A percentile compares a stretch with the other conserved stretches of the same genome.
Conservation (phyloP, 2,113 vertebrate species). For the Petrocephalus microphthalmus region DNA sequence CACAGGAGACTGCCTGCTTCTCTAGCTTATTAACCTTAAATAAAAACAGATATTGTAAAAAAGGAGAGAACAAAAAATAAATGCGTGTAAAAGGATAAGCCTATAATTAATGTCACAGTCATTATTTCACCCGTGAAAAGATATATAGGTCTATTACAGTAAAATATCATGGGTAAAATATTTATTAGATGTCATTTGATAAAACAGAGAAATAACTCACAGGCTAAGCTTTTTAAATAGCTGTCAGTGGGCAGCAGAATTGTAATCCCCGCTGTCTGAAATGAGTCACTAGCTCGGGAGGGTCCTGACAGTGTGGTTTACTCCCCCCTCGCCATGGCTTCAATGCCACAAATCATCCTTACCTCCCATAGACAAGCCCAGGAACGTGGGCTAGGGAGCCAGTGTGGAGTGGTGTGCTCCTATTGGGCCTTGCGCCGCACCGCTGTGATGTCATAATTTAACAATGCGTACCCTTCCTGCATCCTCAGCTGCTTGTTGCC, state of each 20-base stretch:
- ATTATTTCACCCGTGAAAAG: not conserved
- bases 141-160: not conserved
- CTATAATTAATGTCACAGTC: not conserved
- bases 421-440: not conserved
- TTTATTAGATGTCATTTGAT: not conserved
- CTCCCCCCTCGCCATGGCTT: not conserved
- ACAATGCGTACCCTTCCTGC: not conserved
- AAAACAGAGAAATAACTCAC: not conserved
- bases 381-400: not conserved
- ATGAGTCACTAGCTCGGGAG: not conserved
- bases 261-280: not conserved
- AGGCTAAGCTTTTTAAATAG: not conserved
- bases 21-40: not conserved
- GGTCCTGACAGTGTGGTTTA: not conserved
- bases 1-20: not conserved
- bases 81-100: slow-evolving; percentile 27
- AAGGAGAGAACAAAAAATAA: not conserved
- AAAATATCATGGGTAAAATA: not conserved
- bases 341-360: not conserved
- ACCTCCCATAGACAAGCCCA: not conserved
- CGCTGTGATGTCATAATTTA: not conserved
- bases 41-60: not conserved
- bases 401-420: not conserved
- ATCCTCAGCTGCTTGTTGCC: not conserved
- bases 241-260: not conserved